Conservation (phyloP, 2,113 vertebrate species). For the Brachypodius melanocephalos region DNA sequence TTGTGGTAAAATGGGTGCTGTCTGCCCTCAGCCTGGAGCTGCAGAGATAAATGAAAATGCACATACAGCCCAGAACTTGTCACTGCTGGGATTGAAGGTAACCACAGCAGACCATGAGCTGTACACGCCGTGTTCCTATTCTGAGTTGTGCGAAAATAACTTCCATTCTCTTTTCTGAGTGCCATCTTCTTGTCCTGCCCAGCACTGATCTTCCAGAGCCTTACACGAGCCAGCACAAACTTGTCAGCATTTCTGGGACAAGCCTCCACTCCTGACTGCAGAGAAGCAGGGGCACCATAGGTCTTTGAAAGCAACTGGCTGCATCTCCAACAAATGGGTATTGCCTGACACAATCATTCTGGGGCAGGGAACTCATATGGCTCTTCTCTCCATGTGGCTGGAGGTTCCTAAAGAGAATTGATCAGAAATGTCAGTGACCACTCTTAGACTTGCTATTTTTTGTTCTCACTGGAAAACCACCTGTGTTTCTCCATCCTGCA, state of each 20-base stretch:
- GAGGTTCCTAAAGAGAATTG: neutral
- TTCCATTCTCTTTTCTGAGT: neutral
- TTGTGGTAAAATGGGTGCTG: neutral
- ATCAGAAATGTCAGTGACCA: neutral
- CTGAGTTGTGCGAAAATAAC: constrained; percentile 57
- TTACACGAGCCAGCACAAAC: neutral
- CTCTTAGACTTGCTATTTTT: neutral
- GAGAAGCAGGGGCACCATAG: neutral
- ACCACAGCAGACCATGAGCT: neutral
- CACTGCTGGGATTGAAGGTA: neutral
- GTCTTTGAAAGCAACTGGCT: constrained; percentile 22
- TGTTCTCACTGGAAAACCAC: neutral
- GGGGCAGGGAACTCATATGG: neutral
- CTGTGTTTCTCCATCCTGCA: neutral
- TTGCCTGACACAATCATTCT: neutral
- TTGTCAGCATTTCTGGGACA: neutral
- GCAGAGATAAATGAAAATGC: neutral
- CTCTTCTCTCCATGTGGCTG: neutral
- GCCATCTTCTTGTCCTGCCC: neutral
- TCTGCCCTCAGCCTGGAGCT: neutral
- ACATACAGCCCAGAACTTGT: neutral
- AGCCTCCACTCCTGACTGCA: neutral
- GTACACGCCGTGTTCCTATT: neutral
- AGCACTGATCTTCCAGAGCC: neutral
- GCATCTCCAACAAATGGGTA: neutral